Conservation (phyloP, 2,797 vertebrate species). For the Xenentodon cancila region DNA sequence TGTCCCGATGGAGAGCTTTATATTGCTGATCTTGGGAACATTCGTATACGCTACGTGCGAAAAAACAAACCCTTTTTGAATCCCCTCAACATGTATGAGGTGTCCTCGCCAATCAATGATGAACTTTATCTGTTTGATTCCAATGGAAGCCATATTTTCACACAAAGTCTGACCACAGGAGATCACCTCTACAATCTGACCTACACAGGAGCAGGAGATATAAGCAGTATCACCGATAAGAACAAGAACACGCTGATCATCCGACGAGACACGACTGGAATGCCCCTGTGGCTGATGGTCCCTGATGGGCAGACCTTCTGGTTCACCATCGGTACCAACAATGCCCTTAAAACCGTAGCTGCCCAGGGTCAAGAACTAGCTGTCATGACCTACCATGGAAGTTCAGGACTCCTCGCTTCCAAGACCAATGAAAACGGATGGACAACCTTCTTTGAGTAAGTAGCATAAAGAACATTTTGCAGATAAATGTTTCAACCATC, state of each 20-base stretch:
- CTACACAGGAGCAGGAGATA: conserved; percentile 89
- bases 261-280: conserved; percentile 91
- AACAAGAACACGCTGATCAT: conserved; percentile 92
- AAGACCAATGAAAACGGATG: conserved; percentile 98
- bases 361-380: conserved; percentile 94
- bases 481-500: conserved; percentile 16
- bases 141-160: conserved; percentile 94
- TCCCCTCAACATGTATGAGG: conserved; percentile 93
- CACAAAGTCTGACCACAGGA: conserved; percentile 95
- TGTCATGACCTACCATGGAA: conserved; percentile 97
- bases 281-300: conserved; percentile 95
- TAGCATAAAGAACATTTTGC: conserved; percentile 54
- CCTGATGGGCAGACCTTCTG: conserved; percentile 96
- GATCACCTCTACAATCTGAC: conserved; percentile 97
- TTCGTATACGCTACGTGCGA: conserved; percentile 93
- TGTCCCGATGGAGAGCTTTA: conserved; percentile 95
- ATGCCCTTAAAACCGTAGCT: conserved; percentile 90
- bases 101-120: conserved; percentile 95
- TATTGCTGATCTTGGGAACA: conserved; percentile 94
- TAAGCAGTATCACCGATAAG: conserved; percentile 92
- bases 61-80: conserved; percentile 95
- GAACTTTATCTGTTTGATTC: conserved; percentile 97
- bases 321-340: conserved; percentile 98
- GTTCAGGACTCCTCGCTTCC: conserved; percentile 93
- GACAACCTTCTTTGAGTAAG: conserved; percentile 99